These are phyloP conservation scores for Diplolepis rosae DNA, from an alignment of 2,888 invertebrate genomes.

Conservation along the genomic window DNA sequence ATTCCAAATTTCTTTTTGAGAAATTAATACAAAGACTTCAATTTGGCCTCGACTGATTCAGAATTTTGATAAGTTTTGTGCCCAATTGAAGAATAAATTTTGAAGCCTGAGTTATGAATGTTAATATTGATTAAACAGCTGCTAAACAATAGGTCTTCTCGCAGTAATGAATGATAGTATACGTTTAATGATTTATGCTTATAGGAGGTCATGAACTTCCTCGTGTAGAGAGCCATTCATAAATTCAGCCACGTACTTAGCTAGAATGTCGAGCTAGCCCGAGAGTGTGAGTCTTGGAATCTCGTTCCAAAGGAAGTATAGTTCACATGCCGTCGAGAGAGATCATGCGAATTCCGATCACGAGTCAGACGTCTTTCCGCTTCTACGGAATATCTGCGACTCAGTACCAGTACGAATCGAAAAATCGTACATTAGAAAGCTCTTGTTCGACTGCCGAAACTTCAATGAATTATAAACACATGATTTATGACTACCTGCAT, in stretches of 20 bases:
- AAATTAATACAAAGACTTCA: too few relatives aligned
- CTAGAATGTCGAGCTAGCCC: slow-evolving; percentile 34
- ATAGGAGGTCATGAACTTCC: too few relatives aligned
- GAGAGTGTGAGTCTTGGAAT: slow-evolving; percentile 43
- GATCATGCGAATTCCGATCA: slow-evolving; percentile 57
- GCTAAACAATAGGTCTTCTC: too few relatives aligned
- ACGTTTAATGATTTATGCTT: too few relatives aligned
- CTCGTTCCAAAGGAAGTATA: slow-evolving; percentile 42
- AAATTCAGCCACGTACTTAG: slow-evolving; percentile 45
- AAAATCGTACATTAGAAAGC: slow-evolving; percentile 56
- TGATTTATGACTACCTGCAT: neutral
- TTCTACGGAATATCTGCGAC: slow-evolving; percentile 49
- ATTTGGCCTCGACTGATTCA: too few relatives aligned
- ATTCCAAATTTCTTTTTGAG: too few relatives aligned
- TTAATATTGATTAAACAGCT: too few relatives aligned
- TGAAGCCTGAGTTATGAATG: too few relatives aligned
- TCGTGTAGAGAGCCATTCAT: slow-evolving; percentile 23
- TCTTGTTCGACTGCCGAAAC: slow-evolving; percentile 48
- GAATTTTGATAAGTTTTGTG: too few relatives aligned
- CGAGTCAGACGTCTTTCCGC: slow-evolving; percentile 58
- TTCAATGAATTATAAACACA: slow-evolving; percentile 29
- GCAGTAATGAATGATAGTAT: too few relatives aligned
- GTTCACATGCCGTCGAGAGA: slow-evolving; percentile 44
- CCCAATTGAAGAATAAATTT: too few relatives aligned
- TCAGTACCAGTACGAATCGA: slow-evolving; percentile 49